A percentile compares a stretch with the other conserved stretches of the same genome.
Evolutionary conservation across 2,888 invertebrate genomes (phyloP).

Genomic region (Scaptomyza cyrtandrae): DNA sequence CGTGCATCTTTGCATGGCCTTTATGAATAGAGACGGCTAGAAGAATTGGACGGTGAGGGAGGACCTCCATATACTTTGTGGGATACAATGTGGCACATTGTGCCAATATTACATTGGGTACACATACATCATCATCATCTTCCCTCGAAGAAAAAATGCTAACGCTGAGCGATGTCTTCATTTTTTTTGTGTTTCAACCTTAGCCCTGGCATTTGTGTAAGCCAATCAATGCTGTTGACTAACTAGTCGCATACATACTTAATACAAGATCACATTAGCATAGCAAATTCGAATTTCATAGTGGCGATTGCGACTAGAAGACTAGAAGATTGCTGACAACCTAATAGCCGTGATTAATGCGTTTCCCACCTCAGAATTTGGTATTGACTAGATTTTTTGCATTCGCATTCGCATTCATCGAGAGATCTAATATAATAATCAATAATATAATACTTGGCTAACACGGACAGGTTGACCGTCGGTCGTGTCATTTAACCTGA

Average conservation of each 20-base stretch:
- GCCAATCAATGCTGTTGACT: constrained; percentile 33
- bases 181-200: constrained; percentile 18
- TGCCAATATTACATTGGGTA: constrained; percentile 30
- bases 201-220: constrained; percentile 27
- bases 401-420: constrained; percentile 12
- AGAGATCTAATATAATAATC: constrained; percentile 37
- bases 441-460: constrained; percentile 32
- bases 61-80: constrained; percentile 21
- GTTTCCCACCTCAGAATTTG: constrained; percentile 27
- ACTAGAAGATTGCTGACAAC: constrained; percentile 41
- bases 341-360: constrained; percentile 57
- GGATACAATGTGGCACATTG: constrained; percentile 57
- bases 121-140: neutral
- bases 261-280: constrained; percentile 45
- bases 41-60: neutral
- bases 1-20: constrained; percentile 56
- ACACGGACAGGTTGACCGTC: constrained; percentile 67
- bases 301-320: constrained; percentile 2
- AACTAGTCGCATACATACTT: constrained; percentile 36
- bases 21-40: constrained; percentile 11
- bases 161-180: constrained; percentile 23
- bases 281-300: constrained; percentile 37
- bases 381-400: constrained; percentile 26
- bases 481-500: constrained; percentile 68
- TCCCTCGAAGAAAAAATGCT: neutral